phyloP scores from a whole-genome alignment of 2,797 vertebrate species.

The Serranus cabrilla region DNA sequence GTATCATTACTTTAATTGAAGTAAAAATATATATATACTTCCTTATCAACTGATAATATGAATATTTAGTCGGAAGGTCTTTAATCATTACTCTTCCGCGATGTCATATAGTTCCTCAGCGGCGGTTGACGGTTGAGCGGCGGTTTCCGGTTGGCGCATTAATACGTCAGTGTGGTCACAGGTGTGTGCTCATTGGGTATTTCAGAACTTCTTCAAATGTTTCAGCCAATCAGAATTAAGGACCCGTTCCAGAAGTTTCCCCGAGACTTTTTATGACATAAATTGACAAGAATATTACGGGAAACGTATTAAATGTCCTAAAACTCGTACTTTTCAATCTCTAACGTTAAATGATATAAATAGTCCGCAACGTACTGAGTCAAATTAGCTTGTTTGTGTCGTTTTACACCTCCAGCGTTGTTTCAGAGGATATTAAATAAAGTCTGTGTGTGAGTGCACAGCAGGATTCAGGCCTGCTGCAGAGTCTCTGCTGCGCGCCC shows the following conservation, averaged over 20 bases:
- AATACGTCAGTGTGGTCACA: slow-evolving; percentile 34
- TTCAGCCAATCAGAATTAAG: slow-evolving; percentile 46
- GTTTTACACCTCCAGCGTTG: not conserved
- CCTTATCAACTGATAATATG: too few relatives aligned
- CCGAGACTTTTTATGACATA: not conserved
- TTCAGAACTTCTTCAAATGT: slow-evolving; percentile 41
- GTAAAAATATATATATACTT: too few relatives aligned
- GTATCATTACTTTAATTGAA: too few relatives aligned
- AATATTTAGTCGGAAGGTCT: rapidly evolving
- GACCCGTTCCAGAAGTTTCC: not conserved
- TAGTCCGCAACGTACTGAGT: rapidly evolving
- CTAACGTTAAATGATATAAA: rapidly evolving
- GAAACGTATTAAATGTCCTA: not conserved
- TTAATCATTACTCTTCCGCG: slow-evolving; percentile 25
- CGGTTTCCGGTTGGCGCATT: slow-evolving; percentile 51
- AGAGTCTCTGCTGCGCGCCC: too few relatives aligned
- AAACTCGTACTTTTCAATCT: rapidly evolving
- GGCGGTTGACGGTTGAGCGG: not conserved
- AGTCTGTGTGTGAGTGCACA: not conserved
- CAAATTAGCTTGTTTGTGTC: not conserved
- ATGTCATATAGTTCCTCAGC: slow-evolving; percentile 36
- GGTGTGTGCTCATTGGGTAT: slow-evolving; percentile 45
- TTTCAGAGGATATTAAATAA: not conserved
- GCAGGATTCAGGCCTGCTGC: too few relatives aligned
- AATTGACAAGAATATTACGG: not conserved